Conservation (phyloP, 2,113 vertebrate genomes). For the Epinephelus moara region DNA sequence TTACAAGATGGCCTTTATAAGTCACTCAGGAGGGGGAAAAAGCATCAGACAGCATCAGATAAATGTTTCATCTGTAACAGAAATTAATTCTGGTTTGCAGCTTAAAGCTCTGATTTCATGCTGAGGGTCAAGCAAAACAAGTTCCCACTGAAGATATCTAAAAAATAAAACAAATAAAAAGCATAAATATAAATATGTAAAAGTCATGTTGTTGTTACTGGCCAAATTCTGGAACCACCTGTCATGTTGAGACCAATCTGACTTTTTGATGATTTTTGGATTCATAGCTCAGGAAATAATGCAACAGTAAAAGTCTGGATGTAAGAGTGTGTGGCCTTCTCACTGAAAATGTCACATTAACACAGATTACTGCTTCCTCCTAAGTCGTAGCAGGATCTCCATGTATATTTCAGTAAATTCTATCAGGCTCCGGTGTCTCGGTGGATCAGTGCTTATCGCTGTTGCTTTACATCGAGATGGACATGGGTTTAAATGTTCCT, state of each 20-base stretch:
- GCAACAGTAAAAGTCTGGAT: background rate
- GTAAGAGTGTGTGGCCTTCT: background rate
- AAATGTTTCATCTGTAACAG: background rate
- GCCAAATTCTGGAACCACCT: background rate
- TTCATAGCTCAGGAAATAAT: too few relatives aligned
- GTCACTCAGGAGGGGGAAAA: background rate
- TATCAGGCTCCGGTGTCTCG: too few relatives aligned
- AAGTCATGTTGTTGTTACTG: slow-evolving; percentile 2
- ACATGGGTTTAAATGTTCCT: background rate
- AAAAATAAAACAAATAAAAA: background rate
- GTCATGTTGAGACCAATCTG: background rate
- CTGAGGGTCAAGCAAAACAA: background rate
- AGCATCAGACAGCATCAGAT: background rate
- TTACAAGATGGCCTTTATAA: slow-evolving; percentile 8
- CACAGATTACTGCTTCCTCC: background rate
- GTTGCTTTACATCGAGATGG: background rate
- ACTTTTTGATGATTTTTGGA: too few relatives aligned
- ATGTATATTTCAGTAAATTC: background rate
- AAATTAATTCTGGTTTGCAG: background rate
- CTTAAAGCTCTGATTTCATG: background rate
- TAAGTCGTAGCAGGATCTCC: background rate
- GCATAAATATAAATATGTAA: background rate
- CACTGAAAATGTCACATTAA: background rate
- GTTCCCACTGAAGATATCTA: background rate
- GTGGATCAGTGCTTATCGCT: too few relatives aligned